Conservation (phyloP, 1,140 invertebrate species). For the Notospermus geniculatus region DNA sequence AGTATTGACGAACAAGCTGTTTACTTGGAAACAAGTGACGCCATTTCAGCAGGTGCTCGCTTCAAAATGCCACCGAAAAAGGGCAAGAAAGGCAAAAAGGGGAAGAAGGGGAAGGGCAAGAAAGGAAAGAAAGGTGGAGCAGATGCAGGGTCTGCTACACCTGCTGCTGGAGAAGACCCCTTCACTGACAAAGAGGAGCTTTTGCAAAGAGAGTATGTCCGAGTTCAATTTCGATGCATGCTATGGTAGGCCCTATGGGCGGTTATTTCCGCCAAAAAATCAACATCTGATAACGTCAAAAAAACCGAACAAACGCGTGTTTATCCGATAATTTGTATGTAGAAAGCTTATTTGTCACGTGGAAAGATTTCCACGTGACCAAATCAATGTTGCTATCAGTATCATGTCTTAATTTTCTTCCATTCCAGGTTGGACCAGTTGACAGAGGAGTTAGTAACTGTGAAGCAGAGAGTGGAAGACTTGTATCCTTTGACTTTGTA, state of each 20-base stretch:
- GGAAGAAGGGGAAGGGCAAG: conserved; percentile 26
- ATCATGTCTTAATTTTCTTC: conserved; percentile 15
- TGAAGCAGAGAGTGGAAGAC: conserved; percentile 43
- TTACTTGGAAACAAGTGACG: conserved; percentile 14
- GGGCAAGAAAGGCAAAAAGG: conserved; percentile 40
- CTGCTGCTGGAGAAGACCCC: conserved; percentile 11
- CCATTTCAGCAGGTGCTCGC: conserved; percentile 16
- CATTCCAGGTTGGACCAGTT: conserved; percentile 44
- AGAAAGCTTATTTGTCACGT: background rate
- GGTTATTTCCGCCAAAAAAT: too few species aligned
- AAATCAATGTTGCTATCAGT: background rate
- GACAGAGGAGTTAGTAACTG: conserved; percentile 40
- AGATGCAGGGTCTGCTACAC: conserved; percentile 26
- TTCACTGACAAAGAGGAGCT: conserved; percentile 46
- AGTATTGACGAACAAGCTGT: too few species aligned
- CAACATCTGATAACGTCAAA: too few species aligned
- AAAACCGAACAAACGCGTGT: too few species aligned
- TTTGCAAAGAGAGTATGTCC: conserved; percentile 46
- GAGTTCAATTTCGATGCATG: background rate
- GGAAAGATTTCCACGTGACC: too few species aligned
- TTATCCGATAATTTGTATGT: background rate
- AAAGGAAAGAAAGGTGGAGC: conserved; percentile 26
- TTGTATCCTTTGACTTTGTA: conserved; percentile 53
- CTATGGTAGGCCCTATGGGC: background rate
- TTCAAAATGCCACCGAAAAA: conserved; percentile 48